Percentiles rank a stretch among this genome's conserved stretches.
phyloP scores from a whole-genome alignment of 2,113 vertebrate species.

The Nyctereutes procyonoides region DNA sequence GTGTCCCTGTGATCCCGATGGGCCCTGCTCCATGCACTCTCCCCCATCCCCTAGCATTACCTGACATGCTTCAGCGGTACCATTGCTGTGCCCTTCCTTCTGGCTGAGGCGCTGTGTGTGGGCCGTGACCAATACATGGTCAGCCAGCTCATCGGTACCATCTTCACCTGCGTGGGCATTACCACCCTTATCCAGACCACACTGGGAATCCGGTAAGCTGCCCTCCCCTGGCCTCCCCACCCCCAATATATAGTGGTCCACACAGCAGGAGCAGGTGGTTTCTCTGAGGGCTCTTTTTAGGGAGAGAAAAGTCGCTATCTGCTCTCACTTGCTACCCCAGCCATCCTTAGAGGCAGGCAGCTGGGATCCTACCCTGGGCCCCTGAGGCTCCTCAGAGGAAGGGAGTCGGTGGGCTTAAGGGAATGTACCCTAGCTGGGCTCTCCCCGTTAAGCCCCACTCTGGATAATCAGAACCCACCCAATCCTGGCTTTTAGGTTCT shows the following conservation, averaged over 20 bases:
- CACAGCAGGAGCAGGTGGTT: fast-evolving
- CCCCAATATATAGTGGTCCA: fast-evolving
- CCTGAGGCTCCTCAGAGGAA: not conserved
- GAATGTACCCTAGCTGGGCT: not conserved
- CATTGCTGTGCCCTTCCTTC: slow-evolving; percentile 95
- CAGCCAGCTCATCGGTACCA: slow-evolving; percentile 97
- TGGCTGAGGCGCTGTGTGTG: slow-evolving; percentile 96
- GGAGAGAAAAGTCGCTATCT: not conserved
- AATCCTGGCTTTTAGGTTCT: not conserved
- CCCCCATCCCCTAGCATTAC: slow-evolving; percentile 90
- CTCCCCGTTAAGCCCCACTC: not conserved
- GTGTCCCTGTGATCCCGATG: not conserved
- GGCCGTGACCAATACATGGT: slow-evolving; percentile 94
- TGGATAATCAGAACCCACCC: not conserved
- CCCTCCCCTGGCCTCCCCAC: no score
- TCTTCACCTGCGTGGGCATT: slow-evolving; percentile 96
- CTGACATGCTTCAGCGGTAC: slow-evolving; percentile 98
- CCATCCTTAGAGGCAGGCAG: not conserved
- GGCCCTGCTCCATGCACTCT: fast-evolving
- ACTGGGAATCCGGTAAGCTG: slow-evolving; percentile 92
- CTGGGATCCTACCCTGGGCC: not conserved
- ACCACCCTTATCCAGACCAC: slow-evolving; percentile 98
- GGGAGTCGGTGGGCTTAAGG: not conserved
- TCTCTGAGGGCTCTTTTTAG: not conserved
- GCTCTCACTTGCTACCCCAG: not conserved